Evolutionary conservation across 2,888 invertebrate species (phyloP).

Genomic region (Chymomyza fuscimana): DNA sequence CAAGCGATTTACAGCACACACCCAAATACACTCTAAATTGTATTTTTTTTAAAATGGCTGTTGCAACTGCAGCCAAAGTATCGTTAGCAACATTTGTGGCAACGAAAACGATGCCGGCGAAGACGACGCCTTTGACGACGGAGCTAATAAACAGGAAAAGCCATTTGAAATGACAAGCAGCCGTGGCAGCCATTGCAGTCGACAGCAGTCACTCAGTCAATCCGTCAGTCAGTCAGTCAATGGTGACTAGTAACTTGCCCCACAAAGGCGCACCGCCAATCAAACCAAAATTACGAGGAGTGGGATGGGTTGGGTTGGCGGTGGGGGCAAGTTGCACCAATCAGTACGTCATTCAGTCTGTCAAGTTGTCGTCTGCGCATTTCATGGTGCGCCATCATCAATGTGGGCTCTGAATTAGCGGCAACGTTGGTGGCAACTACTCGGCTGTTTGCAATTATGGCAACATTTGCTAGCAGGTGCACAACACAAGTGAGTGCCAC

Average conservation of each 20-base stretch:
- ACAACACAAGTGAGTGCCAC: neutral
- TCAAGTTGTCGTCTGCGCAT: constrained; percentile 60
- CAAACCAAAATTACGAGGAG: neutral
- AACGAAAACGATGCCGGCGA: constrained; percentile 8
- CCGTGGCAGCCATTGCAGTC: constrained; percentile 3
- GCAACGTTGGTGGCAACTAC: constrained; percentile 26
- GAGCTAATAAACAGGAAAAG: constrained; percentile 41
- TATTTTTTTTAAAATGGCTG: neutral
- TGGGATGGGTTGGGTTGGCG: neutral
- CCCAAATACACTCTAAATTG: too few species aligned
- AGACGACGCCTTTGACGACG: neutral
- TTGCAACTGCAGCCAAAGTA: constrained; percentile 33
- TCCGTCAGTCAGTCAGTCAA: constrained; percentile 44
- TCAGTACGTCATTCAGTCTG: constrained; percentile 61
- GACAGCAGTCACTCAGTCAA: constrained; percentile 21
- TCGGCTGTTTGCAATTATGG: constrained; percentile 41
- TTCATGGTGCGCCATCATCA: constrained; percentile 5
- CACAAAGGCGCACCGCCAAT: neutral
- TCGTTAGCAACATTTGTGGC: constrained; percentile 58
- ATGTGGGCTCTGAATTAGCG: constrained; percentile 58
- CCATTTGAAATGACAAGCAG: constrained; percentile 3
- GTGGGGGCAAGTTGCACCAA: constrained; percentile 27
- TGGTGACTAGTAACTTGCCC: neutral
- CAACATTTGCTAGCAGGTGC: constrained; percentile 1
- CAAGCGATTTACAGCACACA: too few species aligned